Base-by-base conservation (phyloP, 2,888 invertebrate species). In the Drosophila emarginata region DNA sequence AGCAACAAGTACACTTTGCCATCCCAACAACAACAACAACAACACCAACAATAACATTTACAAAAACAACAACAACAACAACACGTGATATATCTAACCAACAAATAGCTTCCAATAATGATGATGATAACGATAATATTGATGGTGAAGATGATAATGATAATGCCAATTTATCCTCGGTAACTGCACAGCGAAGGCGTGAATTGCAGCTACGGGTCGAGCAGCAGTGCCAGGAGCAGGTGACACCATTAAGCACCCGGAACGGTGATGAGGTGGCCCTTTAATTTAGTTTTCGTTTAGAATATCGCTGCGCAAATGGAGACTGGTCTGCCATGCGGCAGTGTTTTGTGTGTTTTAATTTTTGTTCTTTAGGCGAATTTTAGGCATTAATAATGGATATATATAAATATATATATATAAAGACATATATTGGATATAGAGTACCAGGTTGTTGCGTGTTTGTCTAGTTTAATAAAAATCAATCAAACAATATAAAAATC, bases 191-290 rank as follows among this genome's bases (percentile, higher is more conserved):
- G 69, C 87, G 88, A 28, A 76, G 87, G 40, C 79, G 77, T 39
- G 87, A 89, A 52, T 72, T 89, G 12, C 86, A 89, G 74, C 65
- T 87, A 64, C 78, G 65, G 21, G 89, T 87, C 26, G 89, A 89
- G 61, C 81, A 80, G 60, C 80, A 89, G 64, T 78, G 67, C 63
- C 75, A 84, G 65, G 83, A 81, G 68, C 79, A 87, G 72, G 80
- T 89, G 65, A 76, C 77, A 62, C 84, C 70, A 1, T 50, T 71
- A 2, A 60, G 79, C 64, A 84, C 78, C 9, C 79, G 78, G 28
- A 89, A 89, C 53, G 89, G 89, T 12, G 90, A 90, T 60, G 90
- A 90, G 79, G 88, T 89, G 75, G 89, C 90, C 54, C 89, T 89
- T 54, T 89, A 86, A 89, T 53, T 57, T 39, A 37, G 52, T 74